phyloP scores from a whole-genome alignment of 2,113 vertebrate species.

The Poecilia latipinna region DNA sequence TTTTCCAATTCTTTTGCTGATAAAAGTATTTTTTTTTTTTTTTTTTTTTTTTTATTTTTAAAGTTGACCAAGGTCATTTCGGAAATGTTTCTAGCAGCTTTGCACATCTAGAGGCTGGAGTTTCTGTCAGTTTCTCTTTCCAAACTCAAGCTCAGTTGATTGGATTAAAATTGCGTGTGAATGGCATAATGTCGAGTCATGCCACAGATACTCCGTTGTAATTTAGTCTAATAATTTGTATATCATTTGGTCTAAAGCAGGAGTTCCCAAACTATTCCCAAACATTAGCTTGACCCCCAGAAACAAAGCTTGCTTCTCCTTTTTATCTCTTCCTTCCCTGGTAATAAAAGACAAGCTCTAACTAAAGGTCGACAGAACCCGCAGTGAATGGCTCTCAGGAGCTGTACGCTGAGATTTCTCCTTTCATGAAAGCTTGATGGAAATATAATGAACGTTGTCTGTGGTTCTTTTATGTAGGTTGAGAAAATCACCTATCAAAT shows the following conservation, averaged over 20 bases:
- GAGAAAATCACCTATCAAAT: too few species aligned
- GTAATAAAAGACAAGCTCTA: too few species aligned
- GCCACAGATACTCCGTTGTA: background rate
- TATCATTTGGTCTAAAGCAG: background rate
- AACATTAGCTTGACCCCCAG: background rate
- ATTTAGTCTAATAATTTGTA: background rate
- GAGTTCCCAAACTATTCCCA: too few species aligned
- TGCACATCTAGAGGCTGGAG: background rate
- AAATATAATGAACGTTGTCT: too few species aligned
- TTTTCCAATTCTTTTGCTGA: background rate
- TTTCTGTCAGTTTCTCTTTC: background rate
- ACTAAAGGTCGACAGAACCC: too few species aligned
- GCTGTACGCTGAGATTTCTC: too few species aligned
- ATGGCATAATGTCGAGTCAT: background rate
- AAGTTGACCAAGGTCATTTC: background rate
- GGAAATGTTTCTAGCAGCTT: background rate
- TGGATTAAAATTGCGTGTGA: background rate
- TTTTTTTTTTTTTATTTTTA: too few species aligned
- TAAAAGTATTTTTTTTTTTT: background rate
- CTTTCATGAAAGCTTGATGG: too few species aligned
- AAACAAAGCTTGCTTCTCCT: too few species aligned
- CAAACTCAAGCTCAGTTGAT: background rate
- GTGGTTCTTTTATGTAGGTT: too few species aligned
- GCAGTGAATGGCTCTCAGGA: too few species aligned
- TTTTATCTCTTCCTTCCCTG: too few species aligned